Evolutionary conservation across 2,797 vertebrate genomes (phyloP).

Genomic region (Scomberomorus guttatus): DNA sequence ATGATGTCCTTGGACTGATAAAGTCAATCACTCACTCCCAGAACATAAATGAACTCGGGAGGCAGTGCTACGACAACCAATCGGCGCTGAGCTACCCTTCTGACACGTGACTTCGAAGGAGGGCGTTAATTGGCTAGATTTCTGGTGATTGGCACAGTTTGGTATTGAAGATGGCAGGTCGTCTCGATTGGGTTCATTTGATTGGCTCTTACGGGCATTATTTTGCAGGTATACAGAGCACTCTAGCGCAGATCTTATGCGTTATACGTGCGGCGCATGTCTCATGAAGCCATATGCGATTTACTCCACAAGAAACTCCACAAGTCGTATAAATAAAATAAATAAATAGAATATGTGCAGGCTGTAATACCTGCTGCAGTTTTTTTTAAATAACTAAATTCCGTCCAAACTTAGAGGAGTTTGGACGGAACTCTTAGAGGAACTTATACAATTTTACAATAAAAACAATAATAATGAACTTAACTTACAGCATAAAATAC

Average conservation of each 20-base stretch:
- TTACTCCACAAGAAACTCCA: constrained; percentile 56
- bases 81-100: constrained; percentile 82
- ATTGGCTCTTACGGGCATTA: constrained; percentile 88
- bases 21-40: constrained; percentile 96
- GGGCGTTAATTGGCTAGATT: constrained; percentile 88
- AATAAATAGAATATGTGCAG: background rate
- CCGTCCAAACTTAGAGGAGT: constrained; percentile 12
- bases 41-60: constrained; percentile 96
- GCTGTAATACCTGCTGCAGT: background rate
- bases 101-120: constrained; percentile 87
- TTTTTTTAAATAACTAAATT: background rate
- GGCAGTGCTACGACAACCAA: constrained; percentile 90
- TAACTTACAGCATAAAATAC: background rate
- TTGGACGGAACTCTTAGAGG: no score
- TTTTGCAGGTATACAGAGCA: constrained; percentile 90
- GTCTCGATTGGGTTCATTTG: constrained; percentile 84
- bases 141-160: constrained; percentile 89
- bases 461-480: background rate
- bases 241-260: constrained; percentile 61
- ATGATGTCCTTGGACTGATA: constrained; percentile 98
- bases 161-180: constrained; percentile 91
- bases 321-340: constrained; percentile 40
- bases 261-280: constrained; percentile 46
- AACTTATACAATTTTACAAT: background rate
- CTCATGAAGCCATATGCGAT: constrained; percentile 39